Evolutionary conservation across 2,888 invertebrate genomes (phyloP).

Genomic region (Eristalis tenax): DNA sequence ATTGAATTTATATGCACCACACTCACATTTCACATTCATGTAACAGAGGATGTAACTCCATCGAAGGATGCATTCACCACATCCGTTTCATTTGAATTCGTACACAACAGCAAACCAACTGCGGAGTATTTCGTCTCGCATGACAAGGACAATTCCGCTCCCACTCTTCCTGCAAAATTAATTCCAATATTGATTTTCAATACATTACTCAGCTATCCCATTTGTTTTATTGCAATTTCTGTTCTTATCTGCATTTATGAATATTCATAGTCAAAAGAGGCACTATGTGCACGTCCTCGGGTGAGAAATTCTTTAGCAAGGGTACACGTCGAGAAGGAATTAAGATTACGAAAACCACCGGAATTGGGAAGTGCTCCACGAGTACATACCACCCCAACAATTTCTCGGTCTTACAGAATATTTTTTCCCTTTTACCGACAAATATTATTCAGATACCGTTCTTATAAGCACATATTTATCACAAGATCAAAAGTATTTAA

Average conservation of each 20-base stretch:
- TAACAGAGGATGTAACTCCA: slow-evolving; percentile 69
- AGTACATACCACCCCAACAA: neutral
- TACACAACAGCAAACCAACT: slow-evolving; percentile 67
- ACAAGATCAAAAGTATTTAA: neutral
- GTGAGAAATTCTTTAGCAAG: slow-evolving; percentile 51
- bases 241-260: slow-evolving; percentile 72
- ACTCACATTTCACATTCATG: slow-evolving; percentile 65
- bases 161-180: slow-evolving; percentile 71
- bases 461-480: neutral
- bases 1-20: slow-evolving; percentile 61
- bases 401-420: neutral
- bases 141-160: slow-evolving; percentile 70
- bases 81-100: slow-evolving; percentile 72
- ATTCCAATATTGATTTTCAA: slow-evolving; percentile 72
- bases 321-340: slow-evolving; percentile 39
- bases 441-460: neutral
- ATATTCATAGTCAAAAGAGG: slow-evolving; percentile 67
- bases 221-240: slow-evolving; percentile 72
- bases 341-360: slow-evolving; percentile 61
- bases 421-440: neutral
- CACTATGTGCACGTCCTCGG: slow-evolving; percentile 32
- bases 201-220: slow-evolving; percentile 70
- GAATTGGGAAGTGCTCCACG: slow-evolving; percentile 16
- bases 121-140: slow-evolving; percentile 70
- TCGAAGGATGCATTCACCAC: slow-evolving; percentile 72